Conservation (phyloP, 2,113 vertebrate genomes). For the Paramormyrops kingsleyae region DNA sequence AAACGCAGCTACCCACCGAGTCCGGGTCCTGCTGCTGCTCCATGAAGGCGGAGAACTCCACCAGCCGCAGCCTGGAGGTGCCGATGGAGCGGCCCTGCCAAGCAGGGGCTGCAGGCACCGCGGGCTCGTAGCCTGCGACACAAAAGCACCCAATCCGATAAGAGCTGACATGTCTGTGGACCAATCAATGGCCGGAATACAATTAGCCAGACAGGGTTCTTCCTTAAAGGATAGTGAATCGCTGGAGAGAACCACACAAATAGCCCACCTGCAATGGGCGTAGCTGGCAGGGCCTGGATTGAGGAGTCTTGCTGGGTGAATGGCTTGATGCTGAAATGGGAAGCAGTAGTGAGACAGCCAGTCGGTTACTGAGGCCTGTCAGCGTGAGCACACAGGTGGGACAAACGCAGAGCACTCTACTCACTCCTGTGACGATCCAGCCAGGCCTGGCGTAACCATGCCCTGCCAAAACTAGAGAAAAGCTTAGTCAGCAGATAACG, state of each 20-base stretch:
- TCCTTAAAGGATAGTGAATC: neutral
- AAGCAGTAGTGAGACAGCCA: neutral
- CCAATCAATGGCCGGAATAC: neutral
- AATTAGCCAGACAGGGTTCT: neutral
- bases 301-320: slow-evolving; percentile 90
- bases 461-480: slow-evolving; percentile 76
- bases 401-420: slow-evolving; percentile 30
- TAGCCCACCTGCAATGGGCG: slow-evolving; percentile 84
- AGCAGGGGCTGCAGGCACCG: slow-evolving; percentile 76
- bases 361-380: neutral
- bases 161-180: neutral
- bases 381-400: neutral
- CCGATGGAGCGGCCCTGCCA: slow-evolving; percentile 97
- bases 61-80: slow-evolving; percentile 90
- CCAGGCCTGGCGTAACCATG: slow-evolving; percentile 79
- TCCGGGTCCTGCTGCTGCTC: slow-evolving; percentile 94
- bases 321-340: slow-evolving; percentile 81
- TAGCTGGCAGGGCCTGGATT: slow-evolving; percentile 84
- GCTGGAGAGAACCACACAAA: neutral
- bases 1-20: slow-evolving; percentile 60
- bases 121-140: slow-evolving; percentile 80
- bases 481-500: neutral
- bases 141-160: neutral
- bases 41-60: slow-evolving; percentile 94
- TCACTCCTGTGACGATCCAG: slow-evolving; percentile 88